phyloP scores from a whole-genome alignment of 1,140 invertebrate genomes.

The Melipona quadrifasciata region DNA sequence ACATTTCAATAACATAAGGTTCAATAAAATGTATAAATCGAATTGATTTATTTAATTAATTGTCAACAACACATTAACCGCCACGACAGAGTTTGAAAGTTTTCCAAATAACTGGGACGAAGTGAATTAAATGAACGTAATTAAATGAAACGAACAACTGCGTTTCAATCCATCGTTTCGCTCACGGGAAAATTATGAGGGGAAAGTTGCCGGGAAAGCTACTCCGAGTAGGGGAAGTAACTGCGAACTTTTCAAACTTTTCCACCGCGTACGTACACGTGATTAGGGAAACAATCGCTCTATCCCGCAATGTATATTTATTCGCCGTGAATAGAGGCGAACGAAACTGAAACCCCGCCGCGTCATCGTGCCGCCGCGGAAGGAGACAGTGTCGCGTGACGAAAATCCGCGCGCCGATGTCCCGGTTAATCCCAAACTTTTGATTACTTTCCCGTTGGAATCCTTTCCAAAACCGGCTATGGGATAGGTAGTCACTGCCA shows the following conservation, averaged over 20 bases:
- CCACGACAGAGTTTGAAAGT: no score
- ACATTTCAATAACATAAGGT: not conserved
- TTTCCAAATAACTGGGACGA: no score
- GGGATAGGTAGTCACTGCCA: constrained; percentile 39
- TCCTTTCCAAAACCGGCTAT: constrained; percentile 40
- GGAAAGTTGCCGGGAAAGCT: not conserved
- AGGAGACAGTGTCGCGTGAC: constrained; percentile 34
- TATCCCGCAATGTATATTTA: not conserved
- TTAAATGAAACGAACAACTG: no score
- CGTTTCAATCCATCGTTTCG: no score
- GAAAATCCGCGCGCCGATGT: constrained; percentile 39
- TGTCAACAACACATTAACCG: not conserved
- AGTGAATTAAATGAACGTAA: no score
- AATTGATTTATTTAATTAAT: not conserved
- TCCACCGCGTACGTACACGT: not conserved
- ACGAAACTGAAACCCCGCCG: no score
- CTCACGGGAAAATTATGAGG: not conserved
- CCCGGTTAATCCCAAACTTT: constrained; percentile 49
- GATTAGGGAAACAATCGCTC: not conserved
- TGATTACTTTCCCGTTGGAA: constrained; percentile 44
- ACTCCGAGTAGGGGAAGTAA: not conserved
- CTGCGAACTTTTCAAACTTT: not conserved
- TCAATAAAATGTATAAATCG: not conserved
- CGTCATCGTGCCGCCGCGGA: not conserved
- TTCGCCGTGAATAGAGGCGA: not conserved